Conservation (phyloP, 2,113 vertebrate genomes). For the Amblyornis subalaris region DNA sequence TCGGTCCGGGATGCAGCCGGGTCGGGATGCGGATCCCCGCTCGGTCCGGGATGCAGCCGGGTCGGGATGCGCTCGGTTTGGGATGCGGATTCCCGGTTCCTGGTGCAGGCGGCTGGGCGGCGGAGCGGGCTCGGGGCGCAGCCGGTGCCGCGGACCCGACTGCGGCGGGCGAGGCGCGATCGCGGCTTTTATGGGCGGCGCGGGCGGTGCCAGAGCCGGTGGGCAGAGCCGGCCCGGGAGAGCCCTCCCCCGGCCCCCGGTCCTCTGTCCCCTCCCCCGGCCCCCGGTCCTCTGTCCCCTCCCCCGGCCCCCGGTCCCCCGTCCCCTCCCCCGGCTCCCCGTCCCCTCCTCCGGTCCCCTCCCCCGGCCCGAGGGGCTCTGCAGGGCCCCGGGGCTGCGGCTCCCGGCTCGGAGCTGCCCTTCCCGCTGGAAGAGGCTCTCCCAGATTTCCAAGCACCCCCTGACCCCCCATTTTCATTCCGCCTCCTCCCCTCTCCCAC, state of each 20-base stretch:
- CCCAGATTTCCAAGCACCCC: not conserved
- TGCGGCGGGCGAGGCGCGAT: not conserved
- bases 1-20: not conserved
- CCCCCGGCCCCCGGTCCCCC: not conserved
- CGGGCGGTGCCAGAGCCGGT: not conserved
- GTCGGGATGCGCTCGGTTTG: fast-evolving
- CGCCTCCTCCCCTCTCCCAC: not conserved
- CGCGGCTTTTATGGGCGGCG: not conserved
- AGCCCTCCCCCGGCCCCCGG: not conserved
- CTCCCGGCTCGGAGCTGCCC: not conserved
- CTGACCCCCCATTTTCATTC: not conserved
- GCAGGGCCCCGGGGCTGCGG: not conserved
- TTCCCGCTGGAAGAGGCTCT: not conserved
- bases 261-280: not conserved
- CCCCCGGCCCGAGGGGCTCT: not conserved
- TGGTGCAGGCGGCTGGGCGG: not conserved
- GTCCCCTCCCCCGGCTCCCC: not conserved
- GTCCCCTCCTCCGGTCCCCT: not conserved
- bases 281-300: too few relatives aligned
- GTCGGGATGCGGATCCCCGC: fast-evolving
- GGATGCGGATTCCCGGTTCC: too few relatives aligned
- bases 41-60: fast-evolving
- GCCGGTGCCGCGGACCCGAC: not conserved
- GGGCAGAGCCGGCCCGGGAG: not conserved
- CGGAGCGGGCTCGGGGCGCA: not conserved